Conservation (phyloP, 23 tunicate genomes). For the Halocynthia roretzi region DNA sequence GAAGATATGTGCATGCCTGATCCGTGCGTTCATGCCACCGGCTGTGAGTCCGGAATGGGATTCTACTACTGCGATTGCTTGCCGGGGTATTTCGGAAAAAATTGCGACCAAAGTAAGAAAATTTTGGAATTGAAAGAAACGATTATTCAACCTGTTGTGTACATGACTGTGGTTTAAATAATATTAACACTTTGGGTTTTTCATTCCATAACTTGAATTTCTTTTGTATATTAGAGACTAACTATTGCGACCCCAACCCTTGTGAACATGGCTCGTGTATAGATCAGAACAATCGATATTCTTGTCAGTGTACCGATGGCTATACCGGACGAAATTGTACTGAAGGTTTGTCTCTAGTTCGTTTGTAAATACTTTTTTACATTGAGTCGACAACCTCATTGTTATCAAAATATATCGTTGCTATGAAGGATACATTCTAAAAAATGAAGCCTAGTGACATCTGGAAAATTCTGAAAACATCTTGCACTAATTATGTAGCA, state of each 20-base stretch:
- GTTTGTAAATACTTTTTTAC: background rate
- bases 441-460: background rate
- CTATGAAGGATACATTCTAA: background rate
- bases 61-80: conserved; percentile 5
- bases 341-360: conserved; percentile 5
- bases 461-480: background rate
- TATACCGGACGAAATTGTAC: conserved; percentile 16
- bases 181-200: background rate
- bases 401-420: background rate
- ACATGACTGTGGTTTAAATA: background rate
- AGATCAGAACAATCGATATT: background rate
- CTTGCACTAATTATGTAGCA: background rate
- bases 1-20: conserved; percentile 13
- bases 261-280: conserved; percentile 21
- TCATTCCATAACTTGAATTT: background rate
- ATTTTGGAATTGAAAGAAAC: no score
- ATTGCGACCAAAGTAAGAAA: conserved; percentile 5
- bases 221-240: background rate
- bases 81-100: background rate
- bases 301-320: conserved; percentile 13
- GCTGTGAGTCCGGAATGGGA: conserved; percentile 3
- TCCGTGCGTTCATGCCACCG: background rate
- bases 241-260: background rate
- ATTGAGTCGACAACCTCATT: no score
- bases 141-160: no score